Evolutionary conservation across 2,888 invertebrate genomes (phyloP).

Genomic region (Xanthorhoe spadicearia): DNA sequence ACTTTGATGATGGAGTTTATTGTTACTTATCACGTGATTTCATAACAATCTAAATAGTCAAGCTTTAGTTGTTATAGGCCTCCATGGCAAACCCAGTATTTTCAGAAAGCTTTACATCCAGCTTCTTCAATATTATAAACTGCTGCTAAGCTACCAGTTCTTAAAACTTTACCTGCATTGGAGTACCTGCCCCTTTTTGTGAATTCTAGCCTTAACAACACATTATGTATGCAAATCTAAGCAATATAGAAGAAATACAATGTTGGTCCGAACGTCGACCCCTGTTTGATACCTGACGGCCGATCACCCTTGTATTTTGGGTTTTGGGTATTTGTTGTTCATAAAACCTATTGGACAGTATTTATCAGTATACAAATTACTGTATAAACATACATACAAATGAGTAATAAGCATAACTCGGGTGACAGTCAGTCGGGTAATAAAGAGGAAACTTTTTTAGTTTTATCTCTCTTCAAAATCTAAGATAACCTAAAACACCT

Average conservation of each 20-base stretch:
- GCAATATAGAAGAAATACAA: conserved; percentile 22
- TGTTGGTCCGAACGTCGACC: conserved; percentile 39
- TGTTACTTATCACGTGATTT: no score
- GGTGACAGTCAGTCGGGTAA: no score
- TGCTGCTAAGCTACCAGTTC: not conserved
- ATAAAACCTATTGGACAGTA: not conserved
- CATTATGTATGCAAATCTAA: conserved; percentile 36
- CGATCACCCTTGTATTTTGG: conserved; percentile 45
- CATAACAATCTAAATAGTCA: no score
- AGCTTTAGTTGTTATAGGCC: no score
- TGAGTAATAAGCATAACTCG: no score
- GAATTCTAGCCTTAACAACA: conserved; percentile 11
- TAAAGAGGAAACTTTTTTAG: no score
- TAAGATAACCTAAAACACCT: no score
- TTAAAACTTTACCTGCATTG: not conserved
- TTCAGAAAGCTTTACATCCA: not conserved
- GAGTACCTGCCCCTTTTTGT: not conserved
- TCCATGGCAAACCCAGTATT: no score
- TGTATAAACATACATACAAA: not conserved
- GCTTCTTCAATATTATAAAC: not conserved
- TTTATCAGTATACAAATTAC: not conserved
- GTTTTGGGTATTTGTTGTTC: not conserved
- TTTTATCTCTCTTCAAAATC: no score
- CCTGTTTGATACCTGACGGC: conserved; percentile 40
- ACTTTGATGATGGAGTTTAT: no score